These are phyloP conservation scores for Phlogophora meticulosa DNA, from an alignment of 2,888 invertebrate genomes.

Conservation along the genomic window DNA sequence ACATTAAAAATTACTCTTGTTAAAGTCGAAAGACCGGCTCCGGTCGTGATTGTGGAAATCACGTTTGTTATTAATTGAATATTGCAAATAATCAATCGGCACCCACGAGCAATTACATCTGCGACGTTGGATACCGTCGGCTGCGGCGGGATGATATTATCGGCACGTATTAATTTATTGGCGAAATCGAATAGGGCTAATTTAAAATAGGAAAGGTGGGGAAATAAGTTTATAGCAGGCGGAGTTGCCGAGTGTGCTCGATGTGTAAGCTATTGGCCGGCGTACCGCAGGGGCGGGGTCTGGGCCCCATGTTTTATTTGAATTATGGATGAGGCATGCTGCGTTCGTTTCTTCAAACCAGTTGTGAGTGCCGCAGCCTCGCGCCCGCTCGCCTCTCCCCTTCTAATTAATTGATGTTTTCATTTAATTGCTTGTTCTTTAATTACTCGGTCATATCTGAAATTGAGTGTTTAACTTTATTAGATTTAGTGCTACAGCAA, in stretches of 20 bases:
- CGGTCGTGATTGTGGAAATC: constrained; percentile 79
- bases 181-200: constrained; percentile 84
- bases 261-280: constrained; percentile 87
- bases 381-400: constrained; percentile 88
- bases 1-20: constrained; percentile 77
- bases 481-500: constrained; percentile 76
- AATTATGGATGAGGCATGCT: constrained; percentile 89
- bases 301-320: constrained; percentile 90
- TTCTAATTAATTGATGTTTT: constrained; percentile 90
- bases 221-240: constrained; percentile 86
- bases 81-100: constrained; percentile 86
- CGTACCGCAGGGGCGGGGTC: constrained; percentile 88
- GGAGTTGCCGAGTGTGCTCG: constrained; percentile 83
- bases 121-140: constrained; percentile 76
- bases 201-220: constrained; percentile 86
- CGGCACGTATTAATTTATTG: constrained; percentile 86
- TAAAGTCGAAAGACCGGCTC: constrained; percentile 69
- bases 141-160: constrained; percentile 79
- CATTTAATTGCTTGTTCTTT: constrained; percentile 88
- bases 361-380: constrained; percentile 87
- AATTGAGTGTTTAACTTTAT: constrained; percentile 85
- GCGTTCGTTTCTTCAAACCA: constrained; percentile 86
- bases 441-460: constrained; percentile 85
- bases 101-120: constrained; percentile 79
- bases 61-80: constrained; percentile 86